Evolutionary conservation across 2,797 vertebrate genomes (phyloP).

Genomic region (Danio kyathit): DNA sequence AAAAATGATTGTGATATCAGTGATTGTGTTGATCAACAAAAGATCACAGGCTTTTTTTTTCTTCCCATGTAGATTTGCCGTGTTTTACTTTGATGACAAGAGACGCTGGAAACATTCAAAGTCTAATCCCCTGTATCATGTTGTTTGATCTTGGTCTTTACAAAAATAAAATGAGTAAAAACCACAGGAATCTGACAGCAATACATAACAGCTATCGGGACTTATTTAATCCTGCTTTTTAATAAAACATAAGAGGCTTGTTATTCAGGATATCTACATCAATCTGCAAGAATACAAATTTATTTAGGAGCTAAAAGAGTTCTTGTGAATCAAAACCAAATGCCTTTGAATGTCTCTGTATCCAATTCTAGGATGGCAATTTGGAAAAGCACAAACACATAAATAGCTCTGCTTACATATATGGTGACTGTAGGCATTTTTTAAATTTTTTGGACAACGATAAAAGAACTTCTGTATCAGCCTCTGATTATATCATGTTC

Average conservation of each 20-base stretch:
- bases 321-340: constrained; percentile 19
- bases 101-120: not conserved
- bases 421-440: constrained; percentile 31
- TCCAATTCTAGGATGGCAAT: not conserved
- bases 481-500: constrained; percentile 38
- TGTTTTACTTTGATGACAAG: constrained; percentile 26
- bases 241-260: constrained; percentile 10
- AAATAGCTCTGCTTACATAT: constrained; percentile 28
- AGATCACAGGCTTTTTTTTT: not conserved
- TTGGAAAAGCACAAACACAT: not conserved
- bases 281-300: constrained; percentile 23
- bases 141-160: constrained; percentile 30
- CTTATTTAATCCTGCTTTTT: constrained; percentile 26
- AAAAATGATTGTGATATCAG: not conserved
- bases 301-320: not conserved
- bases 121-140: constrained; percentile 1
- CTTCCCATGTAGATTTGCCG: constrained; percentile 7
- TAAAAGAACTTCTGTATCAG: constrained; percentile 24
- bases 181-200: not conserved
- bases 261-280: constrained; percentile 11
- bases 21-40: constrained; percentile 18
- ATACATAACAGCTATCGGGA: not conserved
- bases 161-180: constrained; percentile 20
- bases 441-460: constrained; percentile 52
- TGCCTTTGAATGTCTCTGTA: not conserved